Percentiles rank a stretch among this genome's conserved stretches.
Evolutionary conservation across 2,888 invertebrate genomes (phyloP).

Genomic region (Caenorhabditis sinica): DNA sequence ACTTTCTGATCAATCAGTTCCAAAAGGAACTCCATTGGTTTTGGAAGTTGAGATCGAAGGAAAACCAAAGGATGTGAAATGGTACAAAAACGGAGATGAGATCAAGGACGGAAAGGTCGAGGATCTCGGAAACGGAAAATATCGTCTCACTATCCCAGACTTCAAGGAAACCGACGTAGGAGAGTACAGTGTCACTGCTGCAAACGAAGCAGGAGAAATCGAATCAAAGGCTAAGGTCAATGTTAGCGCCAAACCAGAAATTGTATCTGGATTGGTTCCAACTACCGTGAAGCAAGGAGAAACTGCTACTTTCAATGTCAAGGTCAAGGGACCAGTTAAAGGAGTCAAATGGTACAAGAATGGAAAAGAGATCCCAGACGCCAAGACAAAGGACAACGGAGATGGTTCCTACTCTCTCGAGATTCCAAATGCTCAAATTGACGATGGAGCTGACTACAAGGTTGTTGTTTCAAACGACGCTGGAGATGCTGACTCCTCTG

Average conservation of each 20-base stretch:
- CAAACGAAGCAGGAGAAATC: constrained; percentile 83
- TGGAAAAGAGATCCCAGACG: constrained; percentile 83
- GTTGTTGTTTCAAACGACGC: constrained; percentile 80
- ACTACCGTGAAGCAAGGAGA: constrained; percentile 90
- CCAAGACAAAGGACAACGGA: constrained; percentile 80
- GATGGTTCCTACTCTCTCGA: constrained; percentile 77
- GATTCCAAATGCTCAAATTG: constrained; percentile 77
- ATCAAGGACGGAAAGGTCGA: constrained; percentile 73
- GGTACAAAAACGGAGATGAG: constrained; percentile 86
- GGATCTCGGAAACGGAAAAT: constrained; percentile 80
- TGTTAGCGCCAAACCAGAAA: constrained; percentile 70
- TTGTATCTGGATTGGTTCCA: constrained; percentile 87
- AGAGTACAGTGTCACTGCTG: constrained; percentile 82
- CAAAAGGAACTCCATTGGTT: constrained; percentile 74
- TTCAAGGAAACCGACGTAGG: constrained; percentile 82
- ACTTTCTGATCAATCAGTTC: constrained; percentile 83
- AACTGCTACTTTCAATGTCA: constrained; percentile 88
- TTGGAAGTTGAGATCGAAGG: constrained; percentile 81
- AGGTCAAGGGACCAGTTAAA: constrained; percentile 89
- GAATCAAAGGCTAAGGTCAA: constrained; percentile 76
- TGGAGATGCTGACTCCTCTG: constrained; percentile 83
- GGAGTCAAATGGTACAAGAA: constrained; percentile 89
- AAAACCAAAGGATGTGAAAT: constrained; percentile 89
- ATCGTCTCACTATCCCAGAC: constrained; percentile 80
- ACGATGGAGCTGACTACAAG: constrained; percentile 81